Percentiles rank a stretch among this genome's conserved stretches.
These are phyloP conservation scores for Trissoscelio sp. DNA, from an alignment of 2,888 invertebrate species.

Conservation along the genomic window DNA sequence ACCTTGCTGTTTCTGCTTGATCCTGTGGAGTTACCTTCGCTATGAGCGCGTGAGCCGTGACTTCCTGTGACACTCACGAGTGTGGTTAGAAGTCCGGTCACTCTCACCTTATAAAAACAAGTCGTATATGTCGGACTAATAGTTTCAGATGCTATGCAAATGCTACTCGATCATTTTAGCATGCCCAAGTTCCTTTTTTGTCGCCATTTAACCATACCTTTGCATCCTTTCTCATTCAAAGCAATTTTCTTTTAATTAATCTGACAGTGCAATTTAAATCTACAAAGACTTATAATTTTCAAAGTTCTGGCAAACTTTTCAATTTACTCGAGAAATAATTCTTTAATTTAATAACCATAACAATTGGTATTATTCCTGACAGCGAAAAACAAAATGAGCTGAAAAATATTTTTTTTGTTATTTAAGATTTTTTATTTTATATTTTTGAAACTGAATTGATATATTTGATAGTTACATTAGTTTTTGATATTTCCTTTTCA, in stretches of 20 bases:
- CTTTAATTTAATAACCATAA: no score
- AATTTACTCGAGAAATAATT: no score
- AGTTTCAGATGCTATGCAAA: constrained; percentile 16
- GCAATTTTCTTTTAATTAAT: constrained; percentile 28
- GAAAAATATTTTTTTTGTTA: no score
- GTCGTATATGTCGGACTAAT: background rate
- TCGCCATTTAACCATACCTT: background rate
- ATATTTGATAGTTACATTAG: no score
- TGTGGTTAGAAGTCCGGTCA: constrained; percentile 92
- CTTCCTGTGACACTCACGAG: constrained; percentile 91
- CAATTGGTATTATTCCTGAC: no score
- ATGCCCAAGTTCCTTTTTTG: background rate
- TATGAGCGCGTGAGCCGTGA: constrained; percentile 81
- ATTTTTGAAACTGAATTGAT: no score
- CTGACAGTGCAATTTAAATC: background rate
- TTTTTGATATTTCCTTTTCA: no score
- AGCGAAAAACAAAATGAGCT: no score
- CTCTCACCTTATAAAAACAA: constrained; percentile 84
- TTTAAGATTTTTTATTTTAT: no score
- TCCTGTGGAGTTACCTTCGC: constrained; percentile 48
- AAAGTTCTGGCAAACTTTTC: no score
- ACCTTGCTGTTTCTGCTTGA: constrained; percentile 66
- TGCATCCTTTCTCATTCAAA: constrained; percentile 7
- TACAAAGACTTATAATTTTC: background rate
- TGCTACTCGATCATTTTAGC: background rate